Percentiles rank a stretch among this genome's conserved stretches.
phyloP scores from a whole-genome alignment of 53 echinoderm and acorn worm species.

The Paracentrotus lividus region DNA sequence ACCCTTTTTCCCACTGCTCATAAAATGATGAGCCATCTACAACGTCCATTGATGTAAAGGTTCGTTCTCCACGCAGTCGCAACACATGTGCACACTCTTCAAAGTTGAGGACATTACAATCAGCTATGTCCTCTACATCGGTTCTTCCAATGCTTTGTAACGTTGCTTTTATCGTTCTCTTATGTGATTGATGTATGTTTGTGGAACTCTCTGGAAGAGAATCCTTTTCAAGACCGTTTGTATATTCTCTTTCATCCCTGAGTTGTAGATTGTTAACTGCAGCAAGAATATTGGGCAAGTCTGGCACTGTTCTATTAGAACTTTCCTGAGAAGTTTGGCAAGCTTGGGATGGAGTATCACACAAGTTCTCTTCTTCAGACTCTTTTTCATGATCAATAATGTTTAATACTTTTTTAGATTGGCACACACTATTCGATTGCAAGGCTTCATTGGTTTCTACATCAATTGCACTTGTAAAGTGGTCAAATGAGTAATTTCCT shows the following conservation, averaged over 20 bases:
- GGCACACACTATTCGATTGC: background rate
- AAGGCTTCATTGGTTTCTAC: background rate
- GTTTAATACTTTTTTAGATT: background rate
- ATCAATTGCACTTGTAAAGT: slow-evolving; percentile 15
- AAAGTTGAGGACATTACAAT: slow-evolving; percentile 2
- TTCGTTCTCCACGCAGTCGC: too few species aligned
- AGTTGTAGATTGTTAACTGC: background rate
- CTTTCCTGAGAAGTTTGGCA: slow-evolving; percentile 1
- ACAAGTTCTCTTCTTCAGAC: background rate
- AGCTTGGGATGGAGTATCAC: background rate
- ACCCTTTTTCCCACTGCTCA: slow-evolving; percentile 65
- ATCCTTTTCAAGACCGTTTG: background rate
- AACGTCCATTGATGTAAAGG: background rate
- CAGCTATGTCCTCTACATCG: background rate
- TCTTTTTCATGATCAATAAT: background rate
- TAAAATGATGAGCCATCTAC: slow-evolving; percentile 14
- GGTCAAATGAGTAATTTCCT: background rate
- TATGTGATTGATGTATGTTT: background rate
- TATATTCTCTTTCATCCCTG: background rate
- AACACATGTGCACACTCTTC: slow-evolving; percentile 13
- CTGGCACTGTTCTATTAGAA: background rate
- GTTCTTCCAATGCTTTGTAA: background rate
- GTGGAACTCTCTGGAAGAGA: background rate
- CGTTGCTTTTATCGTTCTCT: background rate
- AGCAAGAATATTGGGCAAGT: background rate